Evolutionary conservation across 2,113 vertebrate species (phyloP).

Genomic region (Carollia perspicillata): DNA sequence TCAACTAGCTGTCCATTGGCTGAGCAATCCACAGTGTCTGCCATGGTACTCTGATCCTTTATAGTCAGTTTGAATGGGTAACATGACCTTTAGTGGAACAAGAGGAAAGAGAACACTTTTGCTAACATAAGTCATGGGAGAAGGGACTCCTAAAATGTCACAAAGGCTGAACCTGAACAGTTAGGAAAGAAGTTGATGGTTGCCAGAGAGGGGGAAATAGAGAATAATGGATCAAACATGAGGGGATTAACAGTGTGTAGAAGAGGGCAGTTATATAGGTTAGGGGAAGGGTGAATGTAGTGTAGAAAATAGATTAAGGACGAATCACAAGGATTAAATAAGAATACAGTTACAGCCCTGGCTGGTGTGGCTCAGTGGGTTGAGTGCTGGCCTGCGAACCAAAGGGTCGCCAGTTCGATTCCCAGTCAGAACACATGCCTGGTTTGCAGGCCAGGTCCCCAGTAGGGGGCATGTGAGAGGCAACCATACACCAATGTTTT

Average conservation of each 20-base stretch:
- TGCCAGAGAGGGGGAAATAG: background rate
- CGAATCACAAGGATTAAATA: background rate
- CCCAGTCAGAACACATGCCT: no score
- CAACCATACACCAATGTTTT: no score
- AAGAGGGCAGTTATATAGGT: background rate
- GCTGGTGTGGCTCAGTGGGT: no score
- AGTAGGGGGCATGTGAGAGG: no score
- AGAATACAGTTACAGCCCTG: background rate
- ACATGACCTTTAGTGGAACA: background rate
- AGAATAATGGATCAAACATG: background rate
- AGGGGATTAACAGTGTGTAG: background rate
- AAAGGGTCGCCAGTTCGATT: no score
- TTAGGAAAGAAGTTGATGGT: background rate
- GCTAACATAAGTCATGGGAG: background rate
- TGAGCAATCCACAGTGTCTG: background rate
- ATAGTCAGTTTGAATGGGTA: background rate
- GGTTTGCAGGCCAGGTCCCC: no score
- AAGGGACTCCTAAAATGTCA: slow-evolving; percentile 1
- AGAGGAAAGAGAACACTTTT: slow-evolving; percentile 29
- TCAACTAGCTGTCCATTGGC: background rate
- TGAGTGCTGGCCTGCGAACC: no score
- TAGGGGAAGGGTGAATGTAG: background rate
- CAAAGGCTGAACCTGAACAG: background rate
- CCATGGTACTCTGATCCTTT: background rate
- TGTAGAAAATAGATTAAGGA: background rate